Conservation (phyloP, 2,797 vertebrate species). For the Ateles fusciceps region DNA sequence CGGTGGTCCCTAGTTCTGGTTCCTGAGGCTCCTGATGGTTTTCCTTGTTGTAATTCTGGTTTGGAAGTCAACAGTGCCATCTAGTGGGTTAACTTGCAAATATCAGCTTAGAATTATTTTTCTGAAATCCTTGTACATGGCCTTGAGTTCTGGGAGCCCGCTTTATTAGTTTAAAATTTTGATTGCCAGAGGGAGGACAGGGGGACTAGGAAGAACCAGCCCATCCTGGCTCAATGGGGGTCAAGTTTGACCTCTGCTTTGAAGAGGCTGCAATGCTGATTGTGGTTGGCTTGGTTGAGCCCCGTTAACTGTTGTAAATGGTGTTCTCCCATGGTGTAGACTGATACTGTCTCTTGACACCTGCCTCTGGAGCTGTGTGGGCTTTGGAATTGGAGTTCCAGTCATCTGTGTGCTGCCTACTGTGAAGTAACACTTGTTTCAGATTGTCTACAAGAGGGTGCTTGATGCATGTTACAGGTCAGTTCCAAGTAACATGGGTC, state of each 20-base stretch:
- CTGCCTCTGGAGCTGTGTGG: not conserved
- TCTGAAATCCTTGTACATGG: not conserved
- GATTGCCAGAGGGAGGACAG: not conserved
- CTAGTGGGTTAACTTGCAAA: constrained; percentile 72
- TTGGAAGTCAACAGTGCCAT: constrained; percentile 76
- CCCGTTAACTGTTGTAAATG: not conserved
- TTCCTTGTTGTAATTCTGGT: not conserved
- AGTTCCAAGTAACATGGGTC: not conserved
- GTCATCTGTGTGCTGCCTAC: not conserved
- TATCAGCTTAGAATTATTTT: not conserved
- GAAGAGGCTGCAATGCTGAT: not conserved
- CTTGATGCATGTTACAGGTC: not conserved
- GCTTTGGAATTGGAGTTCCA: not conserved
- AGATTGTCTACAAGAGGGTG: not conserved
- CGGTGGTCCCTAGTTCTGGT: not conserved
- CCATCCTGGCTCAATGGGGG: not conserved
- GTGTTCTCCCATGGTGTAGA: fast-evolving
- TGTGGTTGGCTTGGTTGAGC: not conserved
- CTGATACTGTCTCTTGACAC: no score
- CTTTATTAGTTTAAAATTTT: not conserved
- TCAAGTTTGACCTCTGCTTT: not conserved
- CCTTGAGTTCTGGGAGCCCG: not conserved
- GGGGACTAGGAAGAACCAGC: not conserved
- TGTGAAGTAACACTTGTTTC: not conserved
- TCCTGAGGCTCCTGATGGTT: not conserved